Base-by-base conservation (phyloP, 1,140 invertebrate genomes). In the Drosophila kohkoa region DNA sequence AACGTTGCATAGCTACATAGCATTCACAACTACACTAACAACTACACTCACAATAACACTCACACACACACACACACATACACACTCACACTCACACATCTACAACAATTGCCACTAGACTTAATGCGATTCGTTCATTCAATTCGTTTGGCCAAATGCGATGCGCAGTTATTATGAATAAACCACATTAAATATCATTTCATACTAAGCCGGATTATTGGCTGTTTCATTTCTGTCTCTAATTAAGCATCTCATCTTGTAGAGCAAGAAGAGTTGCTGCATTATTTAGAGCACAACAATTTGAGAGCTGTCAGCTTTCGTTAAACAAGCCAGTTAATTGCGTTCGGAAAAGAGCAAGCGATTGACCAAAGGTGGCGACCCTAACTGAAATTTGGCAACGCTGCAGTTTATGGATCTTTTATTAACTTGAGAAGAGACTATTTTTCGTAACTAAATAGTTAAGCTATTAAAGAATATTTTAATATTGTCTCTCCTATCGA, bases 171-270 rank as follows among this genome's bases (percentile, higher is more conserved):
- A 69, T 73, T 52, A 51, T 54, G 55, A 73, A 67, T 55, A 69
- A 62, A 63, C 28, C 41, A 58, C 65, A 63, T 58, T 75, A 63
- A 70, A 75, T 57, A 69, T 55, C 38, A 74, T 69, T 68, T 54
- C 20, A 15, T 13, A 35, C 13, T 69, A 70, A 63, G 66, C 66
- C 49, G 65, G 65, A 55, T 74, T 64, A 35, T 20, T 20, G 38
- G 5, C n/a, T 68, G 28, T 28, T 25, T 1, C 43, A 30, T 10
- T 57, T 28, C 49, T 8, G 43, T 8, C 13, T 20, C 69, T 52
- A 58, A 72, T 66, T 65, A 58, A 66, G 54, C 41, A 13, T 13
- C 20, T 25, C 41, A 13, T 13, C 5, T 43, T 13, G 41, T 13
- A 11, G 41, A 13, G 41, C 41, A 43, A 43, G 11, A 41, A 13